Evolutionary conservation across 2,113 vertebrate genomes (phyloP).

Genomic region (Gopherus evgoodei): DNA sequence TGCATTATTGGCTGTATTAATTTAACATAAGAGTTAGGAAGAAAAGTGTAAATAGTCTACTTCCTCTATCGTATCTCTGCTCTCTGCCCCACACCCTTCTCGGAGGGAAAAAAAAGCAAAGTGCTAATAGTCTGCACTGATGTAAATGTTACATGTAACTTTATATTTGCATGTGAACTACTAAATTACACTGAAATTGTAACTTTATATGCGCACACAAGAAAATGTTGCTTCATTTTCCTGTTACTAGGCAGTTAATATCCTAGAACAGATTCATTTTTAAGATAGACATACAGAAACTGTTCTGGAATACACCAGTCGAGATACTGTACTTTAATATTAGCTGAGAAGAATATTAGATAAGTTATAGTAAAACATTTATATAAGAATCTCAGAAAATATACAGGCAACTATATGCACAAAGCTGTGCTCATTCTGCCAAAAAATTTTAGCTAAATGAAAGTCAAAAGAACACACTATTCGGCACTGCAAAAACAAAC

Average conservation of each 20-base stretch:
- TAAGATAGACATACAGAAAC: background rate
- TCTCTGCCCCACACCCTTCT: background rate
- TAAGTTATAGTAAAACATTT: background rate
- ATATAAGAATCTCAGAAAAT: background rate
- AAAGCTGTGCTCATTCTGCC: background rate
- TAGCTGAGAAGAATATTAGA: background rate
- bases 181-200: background rate
- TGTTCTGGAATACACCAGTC: background rate
- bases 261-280: background rate
- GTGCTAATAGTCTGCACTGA: background rate
- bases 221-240: background rate
- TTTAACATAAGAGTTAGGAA: background rate
- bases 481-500: background rate
- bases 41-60: background rate
- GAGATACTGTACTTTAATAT: background rate
- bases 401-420: background rate
- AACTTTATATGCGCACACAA: background rate
- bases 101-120: background rate
- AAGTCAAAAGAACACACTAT: background rate
- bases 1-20: too few species aligned
- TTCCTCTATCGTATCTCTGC: background rate
- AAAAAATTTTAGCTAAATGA: background rate
- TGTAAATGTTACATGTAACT: background rate
- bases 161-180: background rate
- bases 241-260: background rate